Percentiles rank a stretch among this genome's conserved stretches.
These are phyloP conservation scores for Sminthurinus signatus DNA, from an alignment of 1,140 invertebrate species.

Conservation along the genomic window DNA sequence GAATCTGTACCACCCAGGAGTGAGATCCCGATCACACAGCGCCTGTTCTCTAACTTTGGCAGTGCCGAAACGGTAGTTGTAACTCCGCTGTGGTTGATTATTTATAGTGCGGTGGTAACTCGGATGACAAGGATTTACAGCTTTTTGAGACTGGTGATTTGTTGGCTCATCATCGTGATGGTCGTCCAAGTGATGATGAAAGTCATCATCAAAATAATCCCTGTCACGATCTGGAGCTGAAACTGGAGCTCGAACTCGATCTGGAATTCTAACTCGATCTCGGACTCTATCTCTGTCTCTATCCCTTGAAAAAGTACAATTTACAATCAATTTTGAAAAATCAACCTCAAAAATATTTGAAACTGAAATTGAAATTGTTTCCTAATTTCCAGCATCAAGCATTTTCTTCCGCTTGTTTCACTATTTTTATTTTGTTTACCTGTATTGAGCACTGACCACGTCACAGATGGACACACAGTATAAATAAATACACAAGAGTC, in stretches of 20 bases:
- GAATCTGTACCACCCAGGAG: slow-evolving; percentile 41
- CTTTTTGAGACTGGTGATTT: slow-evolving; percentile 4
- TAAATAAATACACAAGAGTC: neutral
- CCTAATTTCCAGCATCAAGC: neutral
- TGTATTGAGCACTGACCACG: neutral
- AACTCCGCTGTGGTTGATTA: slow-evolving; percentile 39
- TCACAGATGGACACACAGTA: neutral
- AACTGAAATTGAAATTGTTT: neutral
- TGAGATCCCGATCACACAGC: slow-evolving; percentile 39
- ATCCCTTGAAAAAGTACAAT: neutral
- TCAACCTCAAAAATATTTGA: neutral
- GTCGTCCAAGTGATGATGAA: neutral
- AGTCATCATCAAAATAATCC: slow-evolving; percentile 21
- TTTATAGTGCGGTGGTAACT: slow-evolving; percentile 35
- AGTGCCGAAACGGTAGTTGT: slow-evolving; percentile 41
- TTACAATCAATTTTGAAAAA: neutral
- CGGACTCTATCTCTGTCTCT: neutral
- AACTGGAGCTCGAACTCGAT: neutral
- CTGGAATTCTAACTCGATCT: neutral
- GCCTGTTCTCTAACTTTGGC: slow-evolving; percentile 26
- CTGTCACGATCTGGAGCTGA: neutral
- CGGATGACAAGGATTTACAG: slow-evolving; percentile 35
- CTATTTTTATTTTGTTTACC: neutral
- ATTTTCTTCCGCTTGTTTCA: neutral
- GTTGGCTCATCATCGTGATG: slow-evolving; percentile 12